Percentiles rank a stretch among this genome's conserved stretches.
These are phyloP conservation scores for Serinus canaria DNA, from an alignment of 2,113 vertebrate species.

Conservation along the genomic window DNA sequence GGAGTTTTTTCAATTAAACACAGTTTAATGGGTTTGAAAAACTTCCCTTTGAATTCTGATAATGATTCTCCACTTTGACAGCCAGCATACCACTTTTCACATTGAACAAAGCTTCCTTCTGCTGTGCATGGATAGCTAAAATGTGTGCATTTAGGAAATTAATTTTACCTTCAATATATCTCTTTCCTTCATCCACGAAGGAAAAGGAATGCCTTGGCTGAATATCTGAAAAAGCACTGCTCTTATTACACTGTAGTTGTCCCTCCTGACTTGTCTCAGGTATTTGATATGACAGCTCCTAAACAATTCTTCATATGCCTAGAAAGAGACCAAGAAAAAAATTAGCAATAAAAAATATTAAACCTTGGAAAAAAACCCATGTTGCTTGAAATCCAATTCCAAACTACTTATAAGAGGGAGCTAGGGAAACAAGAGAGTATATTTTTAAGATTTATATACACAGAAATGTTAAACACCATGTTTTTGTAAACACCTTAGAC, in stretches of 20 bases:
- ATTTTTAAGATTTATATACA: not conserved
- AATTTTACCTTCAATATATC: constrained; percentile 79
- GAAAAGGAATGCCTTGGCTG: constrained; percentile 76
- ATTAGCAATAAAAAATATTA: not conserved
- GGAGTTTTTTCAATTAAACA: not conserved
- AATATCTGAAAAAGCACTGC: constrained; percentile 79
- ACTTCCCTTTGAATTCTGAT: not conserved
- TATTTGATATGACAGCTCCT: constrained; percentile 71
- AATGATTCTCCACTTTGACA: not conserved
- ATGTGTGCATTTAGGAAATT: not conserved
- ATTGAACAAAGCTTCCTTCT: not conserved
- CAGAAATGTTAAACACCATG: not conserved
- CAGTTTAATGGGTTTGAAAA: not conserved
- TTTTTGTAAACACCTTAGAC: not conserved
- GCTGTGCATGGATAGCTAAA: not conserved
- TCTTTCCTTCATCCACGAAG: constrained; percentile 80
- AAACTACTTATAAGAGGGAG: not conserved
- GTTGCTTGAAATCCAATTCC: not conserved
- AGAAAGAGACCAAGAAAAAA: not conserved
- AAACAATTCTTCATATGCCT: constrained; percentile 77
- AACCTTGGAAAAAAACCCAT: not conserved
- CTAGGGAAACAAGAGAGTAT: not conserved
- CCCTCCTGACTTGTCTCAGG: constrained; percentile 70
- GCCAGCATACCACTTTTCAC: not conserved
- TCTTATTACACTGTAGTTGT: constrained; percentile 75